Evolutionary conservation across 1,140 invertebrate species (phyloP), one percentile per base, ranked within the genome.

Genomic region (Phortica variegata): DNA sequence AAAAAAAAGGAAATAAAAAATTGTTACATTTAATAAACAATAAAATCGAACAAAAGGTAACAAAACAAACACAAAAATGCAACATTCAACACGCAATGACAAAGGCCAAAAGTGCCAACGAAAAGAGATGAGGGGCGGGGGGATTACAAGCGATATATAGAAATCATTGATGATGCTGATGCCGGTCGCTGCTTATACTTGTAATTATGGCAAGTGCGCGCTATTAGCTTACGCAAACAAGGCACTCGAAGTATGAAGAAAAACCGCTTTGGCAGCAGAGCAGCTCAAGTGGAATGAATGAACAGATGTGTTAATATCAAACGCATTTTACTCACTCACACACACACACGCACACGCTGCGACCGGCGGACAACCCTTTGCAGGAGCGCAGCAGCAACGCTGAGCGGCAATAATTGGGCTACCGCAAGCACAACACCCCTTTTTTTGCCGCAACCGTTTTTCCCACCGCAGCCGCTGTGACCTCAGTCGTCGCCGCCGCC

Each of bases 271-370:
- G 62, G 41, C 33, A 12, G 17, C 6, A 4, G 4, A 12, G 51
- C 62, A 54, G 65, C 55, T 65, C 63, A 72, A 72, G 68, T 72
- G 69, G 69, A 72, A 72, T 72, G 63, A 72, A 68, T 54, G 69
- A 72, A 72, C 69, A 72, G 69, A 72, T 72, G 69, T 72, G 69
- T 72, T 72, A 72, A 72, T 72, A 65, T 58, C 69, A 69, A 72
- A 68, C 69, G 63, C 63, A 72, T 72, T 69, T 68, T 26, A 10
- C 23, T 26, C 10, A 6, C n/a, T n/a, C n/a, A n/a, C n/a, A n/a
- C n/a, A n/a, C n/a, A n/a, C n/a, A n/a, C n/a, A n/a, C n/a, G n/a
- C n/a, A n/a, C n/a, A 6, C 23, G 23, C 23, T 26, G 23, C 10
- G 23, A 26, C 23, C 10, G 23, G 18, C 26, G 43, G 29, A 33